phyloP scores from a whole-genome alignment of 2,113 vertebrate species.

The Myotis brandtii region DNA sequence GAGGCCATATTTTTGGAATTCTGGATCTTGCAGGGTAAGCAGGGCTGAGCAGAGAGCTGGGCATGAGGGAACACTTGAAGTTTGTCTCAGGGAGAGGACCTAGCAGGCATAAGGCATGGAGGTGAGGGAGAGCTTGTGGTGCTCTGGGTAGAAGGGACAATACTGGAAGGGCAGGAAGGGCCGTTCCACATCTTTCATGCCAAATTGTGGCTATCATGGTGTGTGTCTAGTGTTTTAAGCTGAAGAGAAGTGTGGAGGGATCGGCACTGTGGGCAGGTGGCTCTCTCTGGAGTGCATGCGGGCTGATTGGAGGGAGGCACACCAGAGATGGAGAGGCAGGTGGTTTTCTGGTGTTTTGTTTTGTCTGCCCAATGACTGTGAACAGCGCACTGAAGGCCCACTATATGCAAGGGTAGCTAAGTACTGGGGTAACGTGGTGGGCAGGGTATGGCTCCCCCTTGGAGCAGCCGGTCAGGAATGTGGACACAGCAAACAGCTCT shows the following conservation, averaged over 20 bases:
- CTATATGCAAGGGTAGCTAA: neutral
- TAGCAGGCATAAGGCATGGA: neutral
- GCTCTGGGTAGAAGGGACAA: neutral
- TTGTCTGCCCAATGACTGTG: neutral
- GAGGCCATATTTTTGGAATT: conserved; percentile 12
- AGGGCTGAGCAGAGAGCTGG: neutral
- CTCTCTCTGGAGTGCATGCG: neutral
- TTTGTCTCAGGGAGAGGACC: neutral
- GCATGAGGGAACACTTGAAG: neutral
- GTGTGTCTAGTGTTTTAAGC: neutral
- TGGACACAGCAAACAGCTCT: neutral
- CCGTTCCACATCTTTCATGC: neutral
- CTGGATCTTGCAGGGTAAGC: neutral
- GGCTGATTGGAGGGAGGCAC: neutral
- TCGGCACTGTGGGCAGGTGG: too few species aligned
- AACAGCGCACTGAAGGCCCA: neutral
- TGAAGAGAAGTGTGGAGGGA: neutral
- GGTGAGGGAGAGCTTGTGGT: neutral
- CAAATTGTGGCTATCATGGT: neutral
- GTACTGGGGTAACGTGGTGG: neutral
- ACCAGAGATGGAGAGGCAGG: neutral
- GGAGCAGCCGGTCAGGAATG: neutral
- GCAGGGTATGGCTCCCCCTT: neutral
- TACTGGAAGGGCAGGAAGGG: neutral
- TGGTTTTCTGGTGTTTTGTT: neutral